Base-by-base conservation (phyloP, 2,888 invertebrate genomes). In the Trissolcus japonicus region DNA sequence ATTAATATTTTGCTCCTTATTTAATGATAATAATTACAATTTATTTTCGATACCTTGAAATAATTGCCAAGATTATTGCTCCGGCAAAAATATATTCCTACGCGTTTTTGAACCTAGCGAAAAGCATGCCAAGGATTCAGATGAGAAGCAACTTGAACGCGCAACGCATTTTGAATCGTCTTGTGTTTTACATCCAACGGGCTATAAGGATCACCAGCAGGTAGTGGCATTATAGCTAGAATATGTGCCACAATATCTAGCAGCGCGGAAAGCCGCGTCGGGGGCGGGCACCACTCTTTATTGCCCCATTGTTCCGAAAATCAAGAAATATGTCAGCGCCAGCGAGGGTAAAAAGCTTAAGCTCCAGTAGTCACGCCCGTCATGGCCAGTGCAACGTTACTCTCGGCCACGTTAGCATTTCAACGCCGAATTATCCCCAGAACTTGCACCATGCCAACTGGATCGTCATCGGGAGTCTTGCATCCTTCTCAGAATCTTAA, bases 261-360 rank as follows among this genome's bases (percentile, higher is more conserved):
- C 63, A 67, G 57, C 54, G 51, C 56, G 63, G 71, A 74, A 74
- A 74, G 46, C 53, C 54, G 16, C 53, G 21, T 21, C 57, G 55
- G 67, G 50, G 48, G 21, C 50, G 46, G 67, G 53, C 56, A 57
- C 17, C 29, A 55, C 75, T 77, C 83, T 85, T 86, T 85, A 85
- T 86, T 84, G 85, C 82, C 83, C 84, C 83, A 85, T 87, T 87
- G 86, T 87, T 87, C 88, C 82, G 86, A 83, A 87, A 88, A 88
- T 88, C 88, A 87, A 86, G 89, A 87, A 88, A 88, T 86, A 85
- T 88, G 89, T 89, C 89, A 89, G 83, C 81, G 79, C 79, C 89
- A 88, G 85, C 82, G 77, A 83, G 85, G 84, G 85, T 85, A 87
- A 87, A 86, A 87, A 87, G 85, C 81, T 85, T 82, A 79, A 80